Percentiles rank a stretch among this genome's conserved stretches.
Conservation (phyloP, 2,113 vertebrate genomes). For the Vicugna pacos region DNA sequence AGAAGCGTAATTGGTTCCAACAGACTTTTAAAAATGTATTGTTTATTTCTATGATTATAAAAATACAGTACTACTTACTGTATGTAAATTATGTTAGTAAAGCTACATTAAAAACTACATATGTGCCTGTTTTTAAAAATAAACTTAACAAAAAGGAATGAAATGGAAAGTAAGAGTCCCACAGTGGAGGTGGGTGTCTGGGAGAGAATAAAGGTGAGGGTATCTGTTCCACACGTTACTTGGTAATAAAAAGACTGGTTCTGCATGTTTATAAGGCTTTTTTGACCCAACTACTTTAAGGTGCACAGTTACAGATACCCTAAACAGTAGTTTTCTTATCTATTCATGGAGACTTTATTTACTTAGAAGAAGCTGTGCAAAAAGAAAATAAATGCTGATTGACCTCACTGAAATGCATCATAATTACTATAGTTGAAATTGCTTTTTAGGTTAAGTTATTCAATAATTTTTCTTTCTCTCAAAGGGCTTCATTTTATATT, state of each 20-base stretch:
- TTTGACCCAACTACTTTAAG: background rate
- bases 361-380: conserved; percentile 41
- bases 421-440: conserved; percentile 65
- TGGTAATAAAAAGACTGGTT: background rate
- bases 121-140: background rate
- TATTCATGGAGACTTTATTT: conserved; percentile 29
- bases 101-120: background rate
- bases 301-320: background rate
- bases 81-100: conserved; percentile 13
- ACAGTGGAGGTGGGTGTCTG: background rate
- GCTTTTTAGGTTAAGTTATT: conserved; percentile 56
- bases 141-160: background rate
- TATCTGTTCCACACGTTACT: background rate
- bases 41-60: conserved; percentile 2
- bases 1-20: background rate
- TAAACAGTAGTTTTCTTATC: conserved; percentile 4
- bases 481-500: conserved; percentile 41
- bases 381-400: conserved; percentile 49
- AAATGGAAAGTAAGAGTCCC: conserved; percentile 15
- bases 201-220: background rate
- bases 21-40: background rate
- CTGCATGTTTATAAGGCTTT: conserved; percentile 2
- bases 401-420: conserved; percentile 30
- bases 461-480: conserved; percentile 50
- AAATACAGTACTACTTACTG: background rate